Evolutionary conservation across 2,113 vertebrate species (phyloP).

Genomic region (Microtus richardsoni): DNA sequence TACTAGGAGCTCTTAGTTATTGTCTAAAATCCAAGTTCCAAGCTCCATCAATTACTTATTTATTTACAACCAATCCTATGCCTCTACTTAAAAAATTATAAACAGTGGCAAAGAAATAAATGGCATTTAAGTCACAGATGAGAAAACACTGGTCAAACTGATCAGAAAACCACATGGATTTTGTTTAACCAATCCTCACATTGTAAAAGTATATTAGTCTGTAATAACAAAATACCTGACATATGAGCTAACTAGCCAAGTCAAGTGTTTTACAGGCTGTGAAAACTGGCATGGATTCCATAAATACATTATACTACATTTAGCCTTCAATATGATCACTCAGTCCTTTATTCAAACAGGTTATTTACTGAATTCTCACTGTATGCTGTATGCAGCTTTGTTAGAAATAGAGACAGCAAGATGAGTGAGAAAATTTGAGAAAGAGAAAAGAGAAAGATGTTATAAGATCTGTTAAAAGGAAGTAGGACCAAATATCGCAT

Average conservation of each 20-base stretch:
- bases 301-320: constrained; percentile 20
- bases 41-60: neutral
- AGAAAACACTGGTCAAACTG: neutral
- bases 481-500: neutral
- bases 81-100: neutral
- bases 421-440: neutral
- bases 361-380: constrained; percentile 1
- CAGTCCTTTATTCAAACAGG: constrained; percentile 5
- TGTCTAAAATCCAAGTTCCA: neutral
- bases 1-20: neutral
- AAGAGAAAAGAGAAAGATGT: neutral
- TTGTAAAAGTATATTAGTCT: neutral
- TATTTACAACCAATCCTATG: neutral
- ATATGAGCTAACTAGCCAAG: constrained; percentile 48
- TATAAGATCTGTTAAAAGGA: constrained; percentile 3
- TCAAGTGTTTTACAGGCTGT: constrained; percentile 12
- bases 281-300: constrained; percentile 54
- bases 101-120: neutral
- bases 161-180: constrained; percentile 41
- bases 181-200: neutral
- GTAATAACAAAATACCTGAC: neutral
- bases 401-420: neutral
- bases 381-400: neutral
- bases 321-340: neutral
- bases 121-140: constrained; percentile 42